These are phyloP conservation scores for Heliconius erato DNA, from an alignment of 2,888 invertebrate species.

Conservation along the genomic window DNA sequence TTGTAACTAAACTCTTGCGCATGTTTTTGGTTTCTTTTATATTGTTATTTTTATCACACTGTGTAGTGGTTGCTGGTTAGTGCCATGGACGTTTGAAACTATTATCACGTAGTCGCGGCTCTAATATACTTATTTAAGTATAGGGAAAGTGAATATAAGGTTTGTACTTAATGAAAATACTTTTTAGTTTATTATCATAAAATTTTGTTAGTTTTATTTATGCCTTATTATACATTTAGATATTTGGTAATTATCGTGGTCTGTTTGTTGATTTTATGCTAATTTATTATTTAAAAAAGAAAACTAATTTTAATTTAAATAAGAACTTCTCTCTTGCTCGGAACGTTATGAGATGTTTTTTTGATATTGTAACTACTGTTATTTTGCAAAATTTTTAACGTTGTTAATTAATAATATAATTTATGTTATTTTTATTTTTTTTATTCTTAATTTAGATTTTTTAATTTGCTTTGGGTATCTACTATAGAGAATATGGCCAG, in stretches of 20 bases:
- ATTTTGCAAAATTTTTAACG: no score
- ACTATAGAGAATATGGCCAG: no score
- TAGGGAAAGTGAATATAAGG: constrained; percentile 39
- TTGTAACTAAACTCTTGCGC: constrained; percentile 42
- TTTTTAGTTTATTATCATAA: background rate
- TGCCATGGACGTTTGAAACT: constrained; percentile 1
- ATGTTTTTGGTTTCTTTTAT: constrained; percentile 37
- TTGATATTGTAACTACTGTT: no score
- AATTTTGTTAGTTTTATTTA: no score
- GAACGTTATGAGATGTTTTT: no score
- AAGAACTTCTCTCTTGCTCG: no score
- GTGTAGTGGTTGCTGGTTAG: background rate
- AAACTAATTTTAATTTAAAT: no score
- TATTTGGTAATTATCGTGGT: background rate
- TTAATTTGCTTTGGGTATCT: no score
- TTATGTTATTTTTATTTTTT: no score
- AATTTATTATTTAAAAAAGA: background rate
- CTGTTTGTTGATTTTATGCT: background rate
- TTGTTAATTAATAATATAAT: no score
- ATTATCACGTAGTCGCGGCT: constrained; percentile 17
- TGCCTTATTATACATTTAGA: background rate
- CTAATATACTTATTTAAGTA: background rate
- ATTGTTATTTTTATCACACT: constrained; percentile 33
- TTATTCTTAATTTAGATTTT: no score
- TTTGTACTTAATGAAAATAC: constrained; percentile 9